Evolutionary conservation across 2,888 invertebrate species (phyloP).

Genomic region (Allolobophora icterica): DNA sequence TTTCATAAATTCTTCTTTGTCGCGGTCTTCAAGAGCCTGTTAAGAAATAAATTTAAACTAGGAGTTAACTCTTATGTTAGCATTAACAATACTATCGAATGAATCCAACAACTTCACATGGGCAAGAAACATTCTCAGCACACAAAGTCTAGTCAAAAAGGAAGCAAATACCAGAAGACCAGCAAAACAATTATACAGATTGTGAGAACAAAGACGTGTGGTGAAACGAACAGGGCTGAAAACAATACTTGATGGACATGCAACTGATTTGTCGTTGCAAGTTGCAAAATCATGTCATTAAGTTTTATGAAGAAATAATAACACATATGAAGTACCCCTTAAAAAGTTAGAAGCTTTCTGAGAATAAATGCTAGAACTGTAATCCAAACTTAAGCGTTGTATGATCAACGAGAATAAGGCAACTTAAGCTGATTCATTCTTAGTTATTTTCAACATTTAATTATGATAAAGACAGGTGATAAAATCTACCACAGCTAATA

Average conservation of each 20-base stretch:
- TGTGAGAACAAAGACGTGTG: too few relatives aligned
- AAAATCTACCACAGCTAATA: conserved; percentile 37
- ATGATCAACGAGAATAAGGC: background rate
- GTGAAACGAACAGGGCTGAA: background rate
- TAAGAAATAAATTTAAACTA: conserved; percentile 38
- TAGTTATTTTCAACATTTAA: background rate
- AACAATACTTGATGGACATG: background rate
- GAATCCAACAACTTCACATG: background rate
- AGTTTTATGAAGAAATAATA: background rate
- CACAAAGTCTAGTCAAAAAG: background rate
- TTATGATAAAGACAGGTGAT: background rate
- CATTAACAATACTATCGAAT: background rate
- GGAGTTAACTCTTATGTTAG: background rate
- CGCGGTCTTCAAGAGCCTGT: conserved; percentile 74
- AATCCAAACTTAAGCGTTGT: background rate
- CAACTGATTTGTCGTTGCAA: background rate
- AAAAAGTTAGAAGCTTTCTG: background rate
- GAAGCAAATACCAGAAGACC: background rate
- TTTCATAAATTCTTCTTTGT: conserved; percentile 77
- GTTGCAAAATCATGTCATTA: background rate
- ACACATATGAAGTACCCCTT: background rate
- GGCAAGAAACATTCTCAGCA: background rate
- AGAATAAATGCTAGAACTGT: background rate
- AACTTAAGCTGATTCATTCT: background rate
- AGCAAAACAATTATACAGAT: too few relatives aligned